These are phyloP conservation scores for Amblyjoppa proteus DNA, from an alignment of 2,888 invertebrate genomes.

Conservation along the genomic window DNA sequence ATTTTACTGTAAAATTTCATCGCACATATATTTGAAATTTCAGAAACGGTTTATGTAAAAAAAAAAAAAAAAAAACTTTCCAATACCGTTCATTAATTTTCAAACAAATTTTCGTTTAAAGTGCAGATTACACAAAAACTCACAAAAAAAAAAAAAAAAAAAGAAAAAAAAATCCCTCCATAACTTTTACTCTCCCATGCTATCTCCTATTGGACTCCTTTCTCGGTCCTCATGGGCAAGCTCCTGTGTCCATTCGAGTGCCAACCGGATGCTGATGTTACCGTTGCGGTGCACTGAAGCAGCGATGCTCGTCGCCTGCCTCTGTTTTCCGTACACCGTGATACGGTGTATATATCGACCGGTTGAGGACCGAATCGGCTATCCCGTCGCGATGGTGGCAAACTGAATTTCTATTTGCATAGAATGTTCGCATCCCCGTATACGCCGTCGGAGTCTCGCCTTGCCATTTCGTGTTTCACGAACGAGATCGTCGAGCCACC, in stretches of 20 bases:
- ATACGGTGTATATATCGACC: constrained; percentile 13
- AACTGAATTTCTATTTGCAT: constrained; percentile 77
- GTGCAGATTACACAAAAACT: neutral
- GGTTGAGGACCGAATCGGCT: constrained; percentile 71
- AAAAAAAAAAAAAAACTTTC: too few species aligned
- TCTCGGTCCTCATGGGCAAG: neutral
- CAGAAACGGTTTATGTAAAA: too few species aligned
- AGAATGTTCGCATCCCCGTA: constrained; percentile 67
- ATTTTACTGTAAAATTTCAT: too few species aligned
- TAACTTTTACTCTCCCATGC: neutral
- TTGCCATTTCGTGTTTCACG: constrained; percentile 49
- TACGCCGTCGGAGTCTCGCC: constrained; percentile 20
- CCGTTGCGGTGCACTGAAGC: constrained; percentile 11
- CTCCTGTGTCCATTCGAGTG: neutral
- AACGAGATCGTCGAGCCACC: constrained; percentile 26
- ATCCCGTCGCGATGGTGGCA: constrained; percentile 67
- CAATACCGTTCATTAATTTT: too few species aligned
- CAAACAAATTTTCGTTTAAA: too few species aligned
- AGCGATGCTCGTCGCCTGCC: constrained; percentile 7
- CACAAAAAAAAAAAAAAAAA: too few species aligned
- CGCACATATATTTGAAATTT: too few species aligned
- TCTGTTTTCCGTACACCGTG: constrained; percentile 11
- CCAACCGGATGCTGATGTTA: neutral
- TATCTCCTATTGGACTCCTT: neutral
- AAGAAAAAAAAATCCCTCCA: neutral